These are phyloP conservation scores for Oxytorus armatus DNA, from an alignment of 2,888 invertebrate species.

Conservation along the genomic window DNA sequence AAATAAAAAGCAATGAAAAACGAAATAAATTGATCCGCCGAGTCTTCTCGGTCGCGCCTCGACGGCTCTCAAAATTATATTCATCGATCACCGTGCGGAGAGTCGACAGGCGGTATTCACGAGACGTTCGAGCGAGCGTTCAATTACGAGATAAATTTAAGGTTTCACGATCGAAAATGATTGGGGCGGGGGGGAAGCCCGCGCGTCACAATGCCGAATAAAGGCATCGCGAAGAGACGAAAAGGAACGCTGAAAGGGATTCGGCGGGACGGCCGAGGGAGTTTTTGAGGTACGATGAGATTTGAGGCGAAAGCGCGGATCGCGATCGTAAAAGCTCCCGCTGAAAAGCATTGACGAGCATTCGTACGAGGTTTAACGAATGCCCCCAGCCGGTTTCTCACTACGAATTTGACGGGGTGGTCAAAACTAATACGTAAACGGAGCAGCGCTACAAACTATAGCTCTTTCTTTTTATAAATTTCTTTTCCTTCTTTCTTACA, in stretches of 20 bases:
- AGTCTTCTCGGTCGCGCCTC: slow-evolving; percentile 11
- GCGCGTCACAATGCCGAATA: slow-evolving; percentile 1
- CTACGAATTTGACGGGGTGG: neutral
- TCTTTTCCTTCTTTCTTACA: too few species aligned
- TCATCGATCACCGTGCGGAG: slow-evolving; percentile 7
- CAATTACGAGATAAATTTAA: neutral
- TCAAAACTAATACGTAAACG: neutral
- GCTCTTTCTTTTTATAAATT: too few species aligned
- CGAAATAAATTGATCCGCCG: too few species aligned
- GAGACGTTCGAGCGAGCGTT: neutral
- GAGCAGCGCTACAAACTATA: too few species aligned
- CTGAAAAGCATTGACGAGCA: slow-evolving; percentile 4
- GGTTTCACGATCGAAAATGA: neutral
- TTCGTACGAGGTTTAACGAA: neutral
- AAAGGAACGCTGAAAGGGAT: slow-evolving; percentile 1
- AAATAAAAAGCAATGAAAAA: too few species aligned
- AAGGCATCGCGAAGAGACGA: slow-evolving; percentile 3
- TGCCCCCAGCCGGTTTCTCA: neutral
- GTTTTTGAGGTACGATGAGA: slow-evolving; percentile 13
- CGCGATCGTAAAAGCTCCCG: slow-evolving; percentile 1
- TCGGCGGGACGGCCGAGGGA: neutral
- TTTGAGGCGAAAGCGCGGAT: neutral
- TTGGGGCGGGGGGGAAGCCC: slow-evolving; percentile 16
- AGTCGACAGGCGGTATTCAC: neutral
- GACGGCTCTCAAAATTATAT: slow-evolving; percentile 33